Percentiles rank a stretch among this genome's conserved stretches.
phyloP scores from a whole-genome alignment of 2,797 vertebrate species.

The Sylvilagus floridanus region DNA sequence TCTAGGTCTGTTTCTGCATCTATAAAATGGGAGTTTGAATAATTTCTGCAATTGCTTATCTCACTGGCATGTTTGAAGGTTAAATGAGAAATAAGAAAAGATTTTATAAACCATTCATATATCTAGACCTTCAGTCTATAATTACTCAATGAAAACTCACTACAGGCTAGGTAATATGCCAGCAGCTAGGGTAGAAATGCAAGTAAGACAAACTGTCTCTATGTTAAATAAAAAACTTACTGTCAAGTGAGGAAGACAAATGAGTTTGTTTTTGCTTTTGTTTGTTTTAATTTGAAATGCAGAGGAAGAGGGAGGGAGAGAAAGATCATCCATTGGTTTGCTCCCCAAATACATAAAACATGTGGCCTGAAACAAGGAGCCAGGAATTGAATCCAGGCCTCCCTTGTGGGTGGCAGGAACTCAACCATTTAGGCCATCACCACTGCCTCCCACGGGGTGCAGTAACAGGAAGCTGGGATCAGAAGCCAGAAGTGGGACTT shows the following conservation, averaged over 20 bases:
- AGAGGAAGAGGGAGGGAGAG: no score
- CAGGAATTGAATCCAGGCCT: no score
- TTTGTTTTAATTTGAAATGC: no score
- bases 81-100: not conserved
- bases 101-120: not conserved
- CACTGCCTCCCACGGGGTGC: no score
- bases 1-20: not conserved
- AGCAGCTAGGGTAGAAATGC: not conserved
- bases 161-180: not conserved
- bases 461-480: no score
- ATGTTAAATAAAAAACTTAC: not conserved
- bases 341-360: no score
- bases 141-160: not conserved
- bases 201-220: not conserved
- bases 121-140: not conserved
- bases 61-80: not conserved
- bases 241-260: not conserved
- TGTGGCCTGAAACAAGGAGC: no score
- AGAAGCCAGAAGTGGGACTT: no score
- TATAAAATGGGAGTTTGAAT: constrained; percentile 1
- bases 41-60: not conserved
- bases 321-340: no score
- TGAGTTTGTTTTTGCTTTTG: no score
- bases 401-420: no score
- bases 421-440: no score